Evolutionary conservation across 2,113 vertebrate species (phyloP).

Genomic region (Alouatta palliata): DNA sequence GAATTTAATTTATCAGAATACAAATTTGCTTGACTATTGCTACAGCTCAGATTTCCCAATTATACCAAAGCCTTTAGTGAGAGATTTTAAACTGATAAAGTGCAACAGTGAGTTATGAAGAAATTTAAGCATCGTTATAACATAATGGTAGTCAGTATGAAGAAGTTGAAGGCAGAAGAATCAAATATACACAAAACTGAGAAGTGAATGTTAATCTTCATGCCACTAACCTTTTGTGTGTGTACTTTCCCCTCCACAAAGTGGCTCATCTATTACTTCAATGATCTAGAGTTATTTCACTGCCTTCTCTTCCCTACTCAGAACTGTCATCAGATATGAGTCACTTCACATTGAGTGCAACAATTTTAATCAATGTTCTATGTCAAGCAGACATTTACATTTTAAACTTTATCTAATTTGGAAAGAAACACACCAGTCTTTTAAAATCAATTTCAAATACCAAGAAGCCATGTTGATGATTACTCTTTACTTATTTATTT

Average conservation of each 20-base stretch:
- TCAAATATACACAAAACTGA: neutral
- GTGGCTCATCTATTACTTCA: neutral
- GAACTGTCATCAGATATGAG: neutral
- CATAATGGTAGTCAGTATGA: neutral
- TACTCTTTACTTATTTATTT: neutral
- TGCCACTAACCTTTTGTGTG: no score
- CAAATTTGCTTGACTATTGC: neutral
- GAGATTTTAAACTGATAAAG: neutral
- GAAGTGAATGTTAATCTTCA: neutral
- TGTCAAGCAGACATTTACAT: neutral
- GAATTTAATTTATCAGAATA: constrained; percentile 26
- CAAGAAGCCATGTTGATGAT: neutral
- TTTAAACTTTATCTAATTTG: neutral
- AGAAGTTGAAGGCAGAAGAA: neutral
- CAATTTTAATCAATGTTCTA: neutral
- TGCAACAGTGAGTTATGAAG: neutral
- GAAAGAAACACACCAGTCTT: neutral
- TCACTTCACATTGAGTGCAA: neutral
- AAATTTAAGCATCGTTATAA: neutral
- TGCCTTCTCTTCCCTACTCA: neutral
- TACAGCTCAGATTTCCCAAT: neutral
- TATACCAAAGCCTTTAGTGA: neutral
- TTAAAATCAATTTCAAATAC: constrained; percentile 1
- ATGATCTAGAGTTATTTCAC: neutral
- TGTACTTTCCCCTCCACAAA: neutral